These are phyloP conservation scores for Petrocephalus schoutedeni DNA, from an alignment of 2,797 vertebrate species.

Conservation along the genomic window DNA sequence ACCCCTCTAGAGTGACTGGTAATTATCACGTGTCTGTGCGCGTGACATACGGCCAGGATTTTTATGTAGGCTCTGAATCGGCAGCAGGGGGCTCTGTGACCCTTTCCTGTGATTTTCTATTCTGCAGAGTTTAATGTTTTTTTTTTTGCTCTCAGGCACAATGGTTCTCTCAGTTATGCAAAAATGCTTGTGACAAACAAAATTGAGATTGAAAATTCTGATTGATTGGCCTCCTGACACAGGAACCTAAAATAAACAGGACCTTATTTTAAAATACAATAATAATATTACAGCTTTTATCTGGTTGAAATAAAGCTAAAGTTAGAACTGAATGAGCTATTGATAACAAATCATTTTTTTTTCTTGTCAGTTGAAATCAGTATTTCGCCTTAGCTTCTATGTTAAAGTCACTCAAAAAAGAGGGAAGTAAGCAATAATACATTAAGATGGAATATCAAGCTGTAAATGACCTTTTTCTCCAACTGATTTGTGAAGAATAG, in stretches of 20 bases:
- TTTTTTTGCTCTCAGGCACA: neutral
- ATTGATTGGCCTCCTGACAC: neutral
- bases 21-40: neutral
- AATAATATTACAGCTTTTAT: neutral
- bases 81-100: neutral
- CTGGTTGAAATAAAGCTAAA: neutral
- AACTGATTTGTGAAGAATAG: constrained; percentile 32
- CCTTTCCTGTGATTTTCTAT: neutral
- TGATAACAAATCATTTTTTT: neutral
- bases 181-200: neutral
- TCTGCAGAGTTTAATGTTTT: neutral
- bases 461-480: neutral
- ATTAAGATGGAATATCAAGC: neutral
- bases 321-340: neutral
- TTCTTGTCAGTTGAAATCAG: neutral
- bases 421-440: neutral
- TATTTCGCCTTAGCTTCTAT: neutral
- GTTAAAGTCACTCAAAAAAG: neutral
- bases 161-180: neutral
- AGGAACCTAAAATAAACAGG: neutral
- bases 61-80: neutral
- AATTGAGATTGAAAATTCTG: neutral
- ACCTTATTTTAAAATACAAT: neutral
- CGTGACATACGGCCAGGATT: neutral
- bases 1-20: neutral